Evolutionary conservation across 1,140 invertebrate species (phyloP), one percentile per base, ranked within the genome.

Genomic region (Ctenoplectra terminalis): DNA sequence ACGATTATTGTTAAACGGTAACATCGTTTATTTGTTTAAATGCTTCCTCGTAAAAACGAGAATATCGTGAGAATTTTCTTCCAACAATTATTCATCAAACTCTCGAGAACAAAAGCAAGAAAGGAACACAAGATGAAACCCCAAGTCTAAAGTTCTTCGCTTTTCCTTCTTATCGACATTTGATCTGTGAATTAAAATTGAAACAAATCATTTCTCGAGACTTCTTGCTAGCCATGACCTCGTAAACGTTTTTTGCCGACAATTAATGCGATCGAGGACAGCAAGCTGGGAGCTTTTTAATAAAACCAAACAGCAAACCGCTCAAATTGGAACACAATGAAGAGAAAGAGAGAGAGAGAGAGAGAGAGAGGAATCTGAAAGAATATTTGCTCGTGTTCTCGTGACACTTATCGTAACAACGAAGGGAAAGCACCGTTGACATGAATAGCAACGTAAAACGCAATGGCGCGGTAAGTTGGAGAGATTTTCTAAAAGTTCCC

Each of bases 381-480:
- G 64, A 31, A 43, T 29, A 34, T 67, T 67, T 31, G 64, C 43
- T 66, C 63, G 43, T 11, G 40, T 67, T 67, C 46, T 50, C 64
- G 64, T 67, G 64, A 67, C 64, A 67, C 64, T 67, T 67, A 66
- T 48, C 40, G 29, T 34, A 50, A 23, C 43, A 17, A 50, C 64
- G 26, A 67, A 31, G 64, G 64, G 64, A 67, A 67, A 67, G 64
- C 46, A 67, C 7, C 1, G 64, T 48, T 31, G 64, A 31, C 64
- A 67, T 67, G 50, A 67, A 67, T 67, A 67, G 64, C 29, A 67
- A 67, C 64, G 64, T 31, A 67, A 67, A 67, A 67, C 34, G 13
- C 46, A 67, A 67, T 67, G 64, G 43, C 26, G 64, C 64, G 64
- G 43, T 31, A 67, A 67, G 43, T 31, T 46, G 43, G 26, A 34